phyloP scores from a whole-genome alignment of 53 echinoderm and acorn worm species.

The Henricia sp. region DNA sequence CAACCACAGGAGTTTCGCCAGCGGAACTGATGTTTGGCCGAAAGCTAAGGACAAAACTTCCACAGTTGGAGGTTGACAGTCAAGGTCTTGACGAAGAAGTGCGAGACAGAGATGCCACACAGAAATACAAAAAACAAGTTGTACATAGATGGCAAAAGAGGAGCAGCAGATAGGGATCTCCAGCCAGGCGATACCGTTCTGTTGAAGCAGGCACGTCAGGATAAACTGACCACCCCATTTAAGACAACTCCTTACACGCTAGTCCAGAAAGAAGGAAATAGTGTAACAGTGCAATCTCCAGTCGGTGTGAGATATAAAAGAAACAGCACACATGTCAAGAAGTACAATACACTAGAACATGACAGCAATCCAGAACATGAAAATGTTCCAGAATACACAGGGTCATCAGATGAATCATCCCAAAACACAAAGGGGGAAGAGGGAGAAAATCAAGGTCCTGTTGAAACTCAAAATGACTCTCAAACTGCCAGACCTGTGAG shows the following conservation, averaged over 20 bases:
- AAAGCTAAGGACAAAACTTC: conserved; percentile 61
- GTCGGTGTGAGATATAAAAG: conserved; percentile 48
- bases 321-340: conserved; percentile 62
- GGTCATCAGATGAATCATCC: too few species aligned
- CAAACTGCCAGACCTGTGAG: too few species aligned
- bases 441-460: too few species aligned
- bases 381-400: too few species aligned
- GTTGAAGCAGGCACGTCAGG: conserved; percentile 31
- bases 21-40: conserved; percentile 61
- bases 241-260: conserved; percentile 38
- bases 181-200: conserved; percentile 43
- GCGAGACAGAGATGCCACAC: conserved; percentile 16
- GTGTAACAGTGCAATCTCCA: conserved; percentile 38
- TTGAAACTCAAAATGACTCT: too few species aligned
- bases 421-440: too few species aligned
- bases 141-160: conserved; percentile 34
- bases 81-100: conserved; percentile 47
- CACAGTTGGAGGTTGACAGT: background rate
- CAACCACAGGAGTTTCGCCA: conserved; percentile 49
- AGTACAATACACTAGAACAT: conserved; percentile 18
- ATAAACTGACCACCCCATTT: conserved; percentile 51
- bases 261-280: conserved; percentile 41
- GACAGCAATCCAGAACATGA: background rate
- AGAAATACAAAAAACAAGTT: conserved; percentile 48
- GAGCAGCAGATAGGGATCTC: conserved; percentile 12